Percentiles rank a stretch among this genome's conserved stretches.
These are phyloP conservation scores for Muscicapa adusta DNA, from an alignment of 2,113 vertebrate species.

Conservation along the genomic window DNA sequence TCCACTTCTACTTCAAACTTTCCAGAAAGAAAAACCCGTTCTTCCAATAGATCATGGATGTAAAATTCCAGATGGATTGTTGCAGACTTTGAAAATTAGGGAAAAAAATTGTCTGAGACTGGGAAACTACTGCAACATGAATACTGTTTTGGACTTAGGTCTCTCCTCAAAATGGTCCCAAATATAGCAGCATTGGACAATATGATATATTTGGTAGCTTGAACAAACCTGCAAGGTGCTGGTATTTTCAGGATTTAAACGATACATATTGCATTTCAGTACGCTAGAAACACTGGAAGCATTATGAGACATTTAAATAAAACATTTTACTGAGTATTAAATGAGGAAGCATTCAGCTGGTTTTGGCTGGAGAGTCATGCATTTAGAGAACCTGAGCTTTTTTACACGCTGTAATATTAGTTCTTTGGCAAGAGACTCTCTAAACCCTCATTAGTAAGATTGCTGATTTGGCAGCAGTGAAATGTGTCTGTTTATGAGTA, in stretches of 20 bases:
- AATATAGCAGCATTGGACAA: neutral
- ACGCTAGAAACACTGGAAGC: constrained; percentile 8
- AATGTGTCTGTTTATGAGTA: neutral
- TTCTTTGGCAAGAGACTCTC: constrained; percentile 17
- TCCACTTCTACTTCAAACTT: constrained; percentile 48
- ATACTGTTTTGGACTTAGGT: neutral
- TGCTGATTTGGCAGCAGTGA: constrained; percentile 36
- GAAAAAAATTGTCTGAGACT: neutral
- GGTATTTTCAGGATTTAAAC: constrained; percentile 28
- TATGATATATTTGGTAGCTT: neutral
- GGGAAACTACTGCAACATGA: neutral
- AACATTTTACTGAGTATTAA: constrained; percentile 13
- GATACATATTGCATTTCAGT: neutral
- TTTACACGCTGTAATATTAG: constrained; percentile 4
- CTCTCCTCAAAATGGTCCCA: neutral
- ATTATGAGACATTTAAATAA: constrained; percentile 34
- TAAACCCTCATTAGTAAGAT: constrained; percentile 28
- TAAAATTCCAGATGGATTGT: constrained; percentile 56
- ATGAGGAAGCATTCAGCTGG: constrained; percentile 32
- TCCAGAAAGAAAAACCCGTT: constrained; percentile 33
- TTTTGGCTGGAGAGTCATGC: constrained; percentile 30
- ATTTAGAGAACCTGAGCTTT: constrained; percentile 39
- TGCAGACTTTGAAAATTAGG: neutral
- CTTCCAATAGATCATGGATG: constrained; percentile 11
- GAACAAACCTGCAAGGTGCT: neutral